phyloP scores from a whole-genome alignment of 1,140 invertebrate species.

The Aphelenchoides besseyi region DNA sequence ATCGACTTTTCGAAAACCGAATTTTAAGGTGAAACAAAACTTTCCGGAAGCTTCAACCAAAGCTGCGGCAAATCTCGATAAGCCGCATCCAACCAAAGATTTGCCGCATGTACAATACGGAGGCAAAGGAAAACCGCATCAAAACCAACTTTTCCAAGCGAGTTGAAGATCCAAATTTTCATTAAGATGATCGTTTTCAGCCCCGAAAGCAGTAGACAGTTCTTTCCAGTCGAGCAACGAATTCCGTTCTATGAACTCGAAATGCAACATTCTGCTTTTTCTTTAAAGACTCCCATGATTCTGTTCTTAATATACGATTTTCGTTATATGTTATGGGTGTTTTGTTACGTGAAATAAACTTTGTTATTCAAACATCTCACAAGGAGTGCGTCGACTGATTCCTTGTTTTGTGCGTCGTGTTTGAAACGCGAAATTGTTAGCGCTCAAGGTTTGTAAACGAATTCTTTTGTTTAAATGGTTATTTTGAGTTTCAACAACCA shows the following conservation, averaged over 20 bases:
- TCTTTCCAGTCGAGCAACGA: not conserved
- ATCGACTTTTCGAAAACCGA: not conserved
- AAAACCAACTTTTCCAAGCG: not conserved
- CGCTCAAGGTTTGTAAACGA: too few species aligned
- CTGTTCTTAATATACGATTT: not conserved
- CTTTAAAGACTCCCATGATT: not conserved
- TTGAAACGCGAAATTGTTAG: too few species aligned
- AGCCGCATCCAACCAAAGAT: conserved; percentile 11
- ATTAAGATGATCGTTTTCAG: not conserved
- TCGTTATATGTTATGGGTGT: not conserved
- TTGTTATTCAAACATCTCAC: not conserved
- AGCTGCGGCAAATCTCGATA: not conserved
- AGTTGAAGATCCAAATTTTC: not conserved
- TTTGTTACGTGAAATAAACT: not conserved
- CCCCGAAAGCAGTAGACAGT: conserved; percentile 1
- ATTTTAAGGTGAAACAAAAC: not conserved
- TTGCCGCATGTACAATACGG: not conserved
- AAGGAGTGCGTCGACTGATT: too few species aligned
- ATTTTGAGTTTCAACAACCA: too few species aligned
- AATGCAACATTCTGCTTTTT: not conserved
- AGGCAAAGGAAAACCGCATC: not conserved
- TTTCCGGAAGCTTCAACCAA: not conserved
- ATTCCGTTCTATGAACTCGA: not conserved
- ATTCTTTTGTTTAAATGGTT: too few species aligned
- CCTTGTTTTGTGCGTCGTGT: too few species aligned